Conservation (phyloP, 2,113 vertebrate species). For the Anhinga anhinga region DNA sequence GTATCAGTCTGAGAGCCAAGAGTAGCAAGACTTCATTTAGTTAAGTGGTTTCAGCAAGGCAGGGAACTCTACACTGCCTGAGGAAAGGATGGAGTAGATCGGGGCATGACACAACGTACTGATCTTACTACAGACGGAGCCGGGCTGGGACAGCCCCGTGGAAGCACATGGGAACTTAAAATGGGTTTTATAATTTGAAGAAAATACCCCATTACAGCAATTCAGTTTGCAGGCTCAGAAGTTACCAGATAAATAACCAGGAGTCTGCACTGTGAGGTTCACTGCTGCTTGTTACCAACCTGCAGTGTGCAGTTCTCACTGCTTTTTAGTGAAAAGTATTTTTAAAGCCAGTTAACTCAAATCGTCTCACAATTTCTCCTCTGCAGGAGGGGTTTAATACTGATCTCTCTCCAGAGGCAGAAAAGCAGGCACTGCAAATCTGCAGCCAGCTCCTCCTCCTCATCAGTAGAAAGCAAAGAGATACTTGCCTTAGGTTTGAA, state of each 20-base stretch:
- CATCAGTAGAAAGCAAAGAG: neutral
- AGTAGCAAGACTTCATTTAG: neutral
- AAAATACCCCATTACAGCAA: neutral
- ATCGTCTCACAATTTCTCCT: neutral
- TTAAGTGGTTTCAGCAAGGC: neutral
- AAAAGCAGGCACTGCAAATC: neutral
- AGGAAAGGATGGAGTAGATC: neutral
- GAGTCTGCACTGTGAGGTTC: neutral
- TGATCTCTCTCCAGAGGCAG: neutral
- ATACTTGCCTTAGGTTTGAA: constrained; percentile 87
- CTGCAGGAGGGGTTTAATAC: neutral
- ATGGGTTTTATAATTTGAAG: neutral
- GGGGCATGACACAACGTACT: neutral
- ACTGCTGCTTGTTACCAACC: neutral
- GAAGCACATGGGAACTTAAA: neutral
- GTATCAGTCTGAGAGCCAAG: neutral
- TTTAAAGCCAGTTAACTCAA: neutral
- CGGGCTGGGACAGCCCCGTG: neutral
- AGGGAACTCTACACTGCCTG: neutral
- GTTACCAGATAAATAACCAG: neutral
- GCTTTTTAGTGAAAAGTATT: neutral
- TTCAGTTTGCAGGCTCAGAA: neutral
- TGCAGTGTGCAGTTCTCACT: neutral
- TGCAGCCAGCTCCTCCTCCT: neutral
- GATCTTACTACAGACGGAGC: neutral